phyloP scores from a whole-genome alignment of 2,113 vertebrate species.

The Morone saxatilis region DNA sequence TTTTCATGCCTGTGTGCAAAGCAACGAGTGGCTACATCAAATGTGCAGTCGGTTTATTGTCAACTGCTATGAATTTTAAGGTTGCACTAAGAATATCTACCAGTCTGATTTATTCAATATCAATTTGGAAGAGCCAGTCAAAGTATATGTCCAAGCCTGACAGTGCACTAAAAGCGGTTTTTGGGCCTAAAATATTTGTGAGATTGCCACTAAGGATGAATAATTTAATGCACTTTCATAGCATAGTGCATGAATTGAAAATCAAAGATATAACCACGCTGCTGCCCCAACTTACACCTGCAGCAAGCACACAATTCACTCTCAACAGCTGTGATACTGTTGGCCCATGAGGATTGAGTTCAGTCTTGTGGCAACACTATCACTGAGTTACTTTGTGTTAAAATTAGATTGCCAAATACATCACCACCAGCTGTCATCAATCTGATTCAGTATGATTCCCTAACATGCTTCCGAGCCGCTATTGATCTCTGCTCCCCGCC shows the following conservation, averaged over 20 bases:
- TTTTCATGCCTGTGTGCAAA: conserved; percentile 59
- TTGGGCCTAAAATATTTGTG: conserved; percentile 75
- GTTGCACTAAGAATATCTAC: conserved; percentile 47
- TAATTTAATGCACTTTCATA: conserved; percentile 73
- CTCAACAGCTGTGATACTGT: conserved; percentile 47
- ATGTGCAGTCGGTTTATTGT: conserved; percentile 46
- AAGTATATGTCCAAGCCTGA: conserved; percentile 35
- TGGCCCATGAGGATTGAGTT: conserved; percentile 57
- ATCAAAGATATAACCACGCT: conserved; percentile 39
- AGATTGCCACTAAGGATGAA: conserved; percentile 69
- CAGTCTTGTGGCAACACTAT: conserved; percentile 51
- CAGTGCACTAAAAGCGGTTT: conserved; percentile 52
- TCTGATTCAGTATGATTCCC: conserved; percentile 74
- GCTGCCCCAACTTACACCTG: conserved; percentile 65
- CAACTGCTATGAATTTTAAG: conserved; percentile 3
- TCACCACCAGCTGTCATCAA: conserved; percentile 78
- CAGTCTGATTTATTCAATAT: conserved; percentile 41
- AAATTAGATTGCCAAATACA: conserved; percentile 80
- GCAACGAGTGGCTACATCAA: conserved; percentile 45
- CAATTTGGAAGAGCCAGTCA: conserved; percentile 22
- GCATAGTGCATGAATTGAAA: conserved; percentile 57
- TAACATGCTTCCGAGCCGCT: conserved; percentile 75
- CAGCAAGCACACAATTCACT: conserved; percentile 43
- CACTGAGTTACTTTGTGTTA: conserved; percentile 73
- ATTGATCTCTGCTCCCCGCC: conserved; percentile 67